These are phyloP conservation scores for Biston betularia DNA, from an alignment of 2,888 invertebrate genomes.

Conservation along the genomic window DNA sequence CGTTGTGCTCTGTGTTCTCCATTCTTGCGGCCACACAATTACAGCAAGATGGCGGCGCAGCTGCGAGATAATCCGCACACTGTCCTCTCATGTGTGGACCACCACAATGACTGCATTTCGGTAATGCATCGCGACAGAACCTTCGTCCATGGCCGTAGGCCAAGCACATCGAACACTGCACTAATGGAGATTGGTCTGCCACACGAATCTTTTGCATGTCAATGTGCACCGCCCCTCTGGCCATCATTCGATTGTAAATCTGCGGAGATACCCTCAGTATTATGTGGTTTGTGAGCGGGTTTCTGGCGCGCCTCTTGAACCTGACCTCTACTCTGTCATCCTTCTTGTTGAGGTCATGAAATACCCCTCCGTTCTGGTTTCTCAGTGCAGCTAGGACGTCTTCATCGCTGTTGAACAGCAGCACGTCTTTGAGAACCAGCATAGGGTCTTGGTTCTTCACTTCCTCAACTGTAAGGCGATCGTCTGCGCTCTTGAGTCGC, in stretches of 20 bases:
- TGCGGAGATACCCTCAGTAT: not conserved
- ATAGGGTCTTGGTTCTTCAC: slow-evolving; percentile 4
- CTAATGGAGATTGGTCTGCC: not conserved
- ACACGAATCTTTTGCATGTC: not conserved
- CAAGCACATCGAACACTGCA: not conserved
- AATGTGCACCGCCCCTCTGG: not conserved
- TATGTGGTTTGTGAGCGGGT: not conserved
- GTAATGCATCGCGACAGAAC: not conserved
- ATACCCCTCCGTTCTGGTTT: slow-evolving; percentile 3
- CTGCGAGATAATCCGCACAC: not conserved
- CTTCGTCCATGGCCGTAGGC: slow-evolving; percentile 3
- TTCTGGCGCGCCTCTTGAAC: not conserved
- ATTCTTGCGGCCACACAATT: not conserved
- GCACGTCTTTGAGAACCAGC: not conserved
- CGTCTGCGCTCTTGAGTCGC: not conserved
- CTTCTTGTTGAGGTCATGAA: not conserved
- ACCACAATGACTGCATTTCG: not conserved
- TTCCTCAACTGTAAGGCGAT: slow-evolving; percentile 4
- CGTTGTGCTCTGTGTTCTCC: not conserved
- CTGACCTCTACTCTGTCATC: not conserved
- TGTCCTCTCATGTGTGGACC: not conserved
- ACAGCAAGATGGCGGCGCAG: not conserved
- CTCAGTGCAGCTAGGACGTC: slow-evolving; percentile 8
- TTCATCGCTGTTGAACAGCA: slow-evolving; percentile 14
- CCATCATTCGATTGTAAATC: not conserved